These are phyloP conservation scores for Mesocricetus auratus DNA, from an alignment of 2,113 vertebrate genomes.

Conservation along the genomic window DNA sequence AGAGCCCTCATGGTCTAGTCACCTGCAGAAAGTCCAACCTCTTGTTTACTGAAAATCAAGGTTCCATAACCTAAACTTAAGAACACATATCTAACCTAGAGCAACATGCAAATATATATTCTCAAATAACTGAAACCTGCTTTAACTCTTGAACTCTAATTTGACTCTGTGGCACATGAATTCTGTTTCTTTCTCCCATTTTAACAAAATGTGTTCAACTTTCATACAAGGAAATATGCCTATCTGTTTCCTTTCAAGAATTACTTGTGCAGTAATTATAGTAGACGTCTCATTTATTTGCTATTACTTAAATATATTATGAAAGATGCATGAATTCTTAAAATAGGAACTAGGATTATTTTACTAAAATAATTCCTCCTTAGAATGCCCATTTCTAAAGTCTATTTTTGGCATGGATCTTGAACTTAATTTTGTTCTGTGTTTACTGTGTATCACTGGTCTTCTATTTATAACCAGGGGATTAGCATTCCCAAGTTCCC, in stretches of 20 bases:
- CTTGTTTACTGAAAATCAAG: neutral
- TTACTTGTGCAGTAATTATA: slow-evolving; percentile 38
- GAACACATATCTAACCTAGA: neutral
- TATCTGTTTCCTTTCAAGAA: slow-evolving; percentile 33
- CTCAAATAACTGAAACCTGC: slow-evolving; percentile 48
- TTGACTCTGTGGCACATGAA: neutral
- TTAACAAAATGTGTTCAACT: slow-evolving; percentile 10
- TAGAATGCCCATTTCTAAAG: slow-evolving; percentile 70
- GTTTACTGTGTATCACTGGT: slow-evolving; percentile 73
- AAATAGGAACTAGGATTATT: slow-evolving; percentile 71
- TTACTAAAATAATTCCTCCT: slow-evolving; percentile 71
- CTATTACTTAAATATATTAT: slow-evolving; percentile 67
- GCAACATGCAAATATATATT: slow-evolving; percentile 1
- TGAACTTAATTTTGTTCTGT: slow-evolving; percentile 77
- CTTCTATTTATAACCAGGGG: slow-evolving; percentile 76
- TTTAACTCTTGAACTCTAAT: slow-evolving; percentile 45
- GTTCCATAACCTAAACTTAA: neutral
- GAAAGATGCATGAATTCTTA: slow-evolving; percentile 62
- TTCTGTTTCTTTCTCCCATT: slow-evolving; percentile 33
- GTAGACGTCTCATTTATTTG: slow-evolving; percentile 62
- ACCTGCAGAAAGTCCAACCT: neutral
- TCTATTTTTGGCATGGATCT: slow-evolving; percentile 74
- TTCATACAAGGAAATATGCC: slow-evolving; percentile 31
- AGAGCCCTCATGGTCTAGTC: neutral
- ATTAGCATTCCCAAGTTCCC: slow-evolving; percentile 80